Evolutionary conservation across 2,888 invertebrate genomes (phyloP), one percentile per base, ranked within the genome.

Genomic region (Zhuqinia jingwanae): DNA sequence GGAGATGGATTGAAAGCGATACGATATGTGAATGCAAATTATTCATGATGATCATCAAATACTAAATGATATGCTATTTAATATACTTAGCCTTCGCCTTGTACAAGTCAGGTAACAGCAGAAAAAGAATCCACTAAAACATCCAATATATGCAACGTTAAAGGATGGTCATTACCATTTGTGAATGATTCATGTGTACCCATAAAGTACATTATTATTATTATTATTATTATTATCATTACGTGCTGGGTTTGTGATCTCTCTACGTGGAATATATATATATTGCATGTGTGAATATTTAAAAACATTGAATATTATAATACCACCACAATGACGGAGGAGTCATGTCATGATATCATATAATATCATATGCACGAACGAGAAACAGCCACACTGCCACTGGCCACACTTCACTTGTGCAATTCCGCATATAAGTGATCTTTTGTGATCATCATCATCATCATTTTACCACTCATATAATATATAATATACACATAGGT

Each of bases 381-480:
- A 47, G 79, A 47, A 79, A 76, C 65, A 76, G 76, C 83, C 83
- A 83, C 27, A 76, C 65, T 76, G 76, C 83, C 83, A 83, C 27
- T 83, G 76, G 76, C 83, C 76, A 83, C 42, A 56, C 81, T 42
- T 70, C 65, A 73, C 70, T 76, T 65, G 63, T 83, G 76, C 76
- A 76, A 83, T 82, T 83, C 76, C 76, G 83, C 83, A 83, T 79
- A n/a, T n/a, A n/a, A n/a, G n/a, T n/a, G n/a, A n/a, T n/a, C n/a
- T n/a, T n/a, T n/a, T n/a, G n/a, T 60, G 47, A 81, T 70, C 22
- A 68, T 47, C 22, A n/a, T 50, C 75, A 50, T 30, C 27, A 50
- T 53, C 53, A 75, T 53, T 47, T 47, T 30, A 36, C 30, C 11
- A 45, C 25, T 68, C 68, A 68, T 15, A n/a, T n/a, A n/a, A n/a